phyloP scores from a whole-genome alignment of 1,140 invertebrate genomes.

The Acromyrmex echinatior region DNA sequence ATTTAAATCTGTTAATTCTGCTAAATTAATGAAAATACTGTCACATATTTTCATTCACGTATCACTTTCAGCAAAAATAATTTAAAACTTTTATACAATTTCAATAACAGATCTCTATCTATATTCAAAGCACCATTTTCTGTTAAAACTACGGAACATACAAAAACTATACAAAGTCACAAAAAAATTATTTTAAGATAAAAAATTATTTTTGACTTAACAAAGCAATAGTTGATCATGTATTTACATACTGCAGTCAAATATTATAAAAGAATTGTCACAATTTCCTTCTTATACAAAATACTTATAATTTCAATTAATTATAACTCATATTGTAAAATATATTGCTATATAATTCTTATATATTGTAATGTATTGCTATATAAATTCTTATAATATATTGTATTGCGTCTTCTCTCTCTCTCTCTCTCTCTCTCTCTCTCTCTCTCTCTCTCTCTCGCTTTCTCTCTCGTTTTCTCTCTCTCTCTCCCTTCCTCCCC shows the following conservation, averaged over 20 bases:
- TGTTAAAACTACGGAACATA: neutral
- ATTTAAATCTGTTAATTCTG: neutral
- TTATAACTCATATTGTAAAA: neutral
- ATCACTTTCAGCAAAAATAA: neutral
- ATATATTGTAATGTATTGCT: neutral
- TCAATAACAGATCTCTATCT: neutral
- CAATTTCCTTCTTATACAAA: neutral
- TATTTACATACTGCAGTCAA: neutral
- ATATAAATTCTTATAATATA: slow-evolving; percentile 7
- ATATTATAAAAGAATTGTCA: neutral
- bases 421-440: too few relatives aligned
- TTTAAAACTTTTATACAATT: neutral
- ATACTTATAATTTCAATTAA: neutral
- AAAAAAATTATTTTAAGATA: neutral
- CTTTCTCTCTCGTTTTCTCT: too few relatives aligned
- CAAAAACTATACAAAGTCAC: neutral
- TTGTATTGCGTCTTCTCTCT: neutral
- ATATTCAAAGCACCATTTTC: neutral
- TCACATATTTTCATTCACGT: neutral
- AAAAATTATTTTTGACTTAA: neutral
- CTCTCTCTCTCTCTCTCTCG: too few relatives aligned
- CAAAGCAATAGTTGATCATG: neutral
- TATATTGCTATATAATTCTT: too few relatives aligned
- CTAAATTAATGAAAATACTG: slow-evolving; percentile 17
- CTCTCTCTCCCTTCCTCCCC: too few relatives aligned